Evolutionary conservation across 1,140 invertebrate species (phyloP), one percentile per base, ranked within the genome.

Genomic region (Papilio xuthus): DNA sequence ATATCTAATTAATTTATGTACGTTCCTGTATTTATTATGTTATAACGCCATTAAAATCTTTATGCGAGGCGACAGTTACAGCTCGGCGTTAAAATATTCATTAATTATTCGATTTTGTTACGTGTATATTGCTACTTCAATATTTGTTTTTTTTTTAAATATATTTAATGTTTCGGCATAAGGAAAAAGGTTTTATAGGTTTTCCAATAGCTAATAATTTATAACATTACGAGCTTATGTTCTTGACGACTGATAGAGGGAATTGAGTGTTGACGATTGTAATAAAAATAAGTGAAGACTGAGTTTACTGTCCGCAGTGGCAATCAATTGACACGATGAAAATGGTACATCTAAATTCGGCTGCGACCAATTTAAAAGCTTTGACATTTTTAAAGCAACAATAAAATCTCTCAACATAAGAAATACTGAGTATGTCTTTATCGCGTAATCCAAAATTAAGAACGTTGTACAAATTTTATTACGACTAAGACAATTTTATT

Each of bases 151-250:
- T 42, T 72, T 42, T 28, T 47, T 28, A 72, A 72, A 20, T 44
- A 37, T 56, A 75, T 78, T 77, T 67, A 82, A 82, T 56, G 63
- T 83, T 80, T 79, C 79, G 70, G 77, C 80, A 82, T 82, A 80
- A 83, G 72, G 56, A 42, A 72, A 53, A 60, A 78, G 70, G 50
- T 63, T 60, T 72, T 63, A 80, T 78, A 77, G 37, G 67, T 80
- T 75, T 78, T 32, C 78, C 78, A 56, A 79, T 82, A 83, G 81
- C 80, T 26, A 53, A 73, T 79, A 79, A 85, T 85, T 86, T 84
- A 84, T 78, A 77, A 75, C 74, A 44, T 72, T 70, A 79, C 69
- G 56, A 42, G 26, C 69, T 70, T 78, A 78, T 78, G 74, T 77
- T 73, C 53, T 74, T 60, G 26, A 81, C 50, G 42, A 76, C 79